Conservation (phyloP, 2,888 invertebrate species). For the Drosophila rubida region DNA sequence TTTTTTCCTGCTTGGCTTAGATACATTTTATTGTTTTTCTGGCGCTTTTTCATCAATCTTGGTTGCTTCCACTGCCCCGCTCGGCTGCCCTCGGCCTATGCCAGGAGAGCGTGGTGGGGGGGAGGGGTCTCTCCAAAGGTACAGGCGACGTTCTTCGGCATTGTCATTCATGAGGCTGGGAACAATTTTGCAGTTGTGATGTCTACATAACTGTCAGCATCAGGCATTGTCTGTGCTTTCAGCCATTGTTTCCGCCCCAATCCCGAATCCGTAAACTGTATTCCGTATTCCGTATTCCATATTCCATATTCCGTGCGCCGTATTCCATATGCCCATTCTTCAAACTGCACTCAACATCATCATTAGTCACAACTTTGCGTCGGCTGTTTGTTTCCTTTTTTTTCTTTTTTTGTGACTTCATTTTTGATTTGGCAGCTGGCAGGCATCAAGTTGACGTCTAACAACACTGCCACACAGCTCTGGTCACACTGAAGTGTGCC, state of each 20-base stretch:
- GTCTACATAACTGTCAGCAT: slow-evolving; percentile 77
- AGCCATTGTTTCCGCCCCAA: slow-evolving; percentile 49
- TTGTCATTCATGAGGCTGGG: slow-evolving; percentile 57
- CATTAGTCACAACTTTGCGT: slow-evolving; percentile 44
- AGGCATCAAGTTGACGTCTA: slow-evolving; percentile 33
- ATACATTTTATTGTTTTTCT: slow-evolving; percentile 74
- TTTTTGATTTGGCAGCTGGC: slow-evolving; percentile 35
- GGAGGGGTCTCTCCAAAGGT: background rate
- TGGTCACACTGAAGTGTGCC: slow-evolving; percentile 33
- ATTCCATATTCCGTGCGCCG: background rate
- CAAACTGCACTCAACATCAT: slow-evolving; percentile 47
- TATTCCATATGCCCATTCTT: slow-evolving; percentile 18
- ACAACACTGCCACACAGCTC: slow-evolving; percentile 30
- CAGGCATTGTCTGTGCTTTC: slow-evolving; percentile 70
- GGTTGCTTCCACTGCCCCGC: slow-evolving; percentile 58
- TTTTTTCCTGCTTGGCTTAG: slow-evolving; percentile 42
- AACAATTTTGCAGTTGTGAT: slow-evolving; percentile 66
- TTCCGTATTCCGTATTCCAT: slow-evolving; percentile 31
- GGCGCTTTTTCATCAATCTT: slow-evolving; percentile 76
- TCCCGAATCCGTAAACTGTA: slow-evolving; percentile 32
- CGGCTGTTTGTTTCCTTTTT: slow-evolving; percentile 1
- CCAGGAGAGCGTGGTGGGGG: background rate
- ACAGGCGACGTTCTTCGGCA: slow-evolving; percentile 26
- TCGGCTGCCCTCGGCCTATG: slow-evolving; percentile 46
- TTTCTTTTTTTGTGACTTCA: background rate